These are phyloP conservation scores for Trissolcus basalis DNA, from an alignment of 1,140 invertebrate genomes.

Conservation along the genomic window DNA sequence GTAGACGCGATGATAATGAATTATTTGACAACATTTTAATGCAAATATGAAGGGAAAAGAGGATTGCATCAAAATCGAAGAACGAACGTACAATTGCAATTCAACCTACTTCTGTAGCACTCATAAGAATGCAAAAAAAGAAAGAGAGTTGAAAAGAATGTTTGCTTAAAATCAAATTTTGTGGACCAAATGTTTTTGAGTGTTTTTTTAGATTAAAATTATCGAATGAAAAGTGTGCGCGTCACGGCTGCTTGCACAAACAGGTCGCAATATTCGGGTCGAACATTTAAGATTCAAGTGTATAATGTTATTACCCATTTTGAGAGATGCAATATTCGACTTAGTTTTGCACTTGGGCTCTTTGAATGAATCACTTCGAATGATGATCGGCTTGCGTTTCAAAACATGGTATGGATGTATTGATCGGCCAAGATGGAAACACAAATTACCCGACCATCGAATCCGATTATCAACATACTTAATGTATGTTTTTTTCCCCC, in stretches of 20 bases:
- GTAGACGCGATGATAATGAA: too few species aligned
- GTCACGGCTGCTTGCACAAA: conserved; percentile 16
- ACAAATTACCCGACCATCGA: too few species aligned
- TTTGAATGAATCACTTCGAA: conserved; percentile 8
- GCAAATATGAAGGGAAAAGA: neutral
- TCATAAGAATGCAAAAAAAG: neutral
- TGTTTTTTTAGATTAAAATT: conserved; percentile 6
- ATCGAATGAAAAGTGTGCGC: neutral
- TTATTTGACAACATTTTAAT: conserved; percentile 3
- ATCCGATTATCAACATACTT: too few species aligned
- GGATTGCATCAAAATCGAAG: neutral
- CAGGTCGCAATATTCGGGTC: conserved; percentile 17
- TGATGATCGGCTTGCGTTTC: conserved; percentile 3
- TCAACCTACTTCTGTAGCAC: neutral
- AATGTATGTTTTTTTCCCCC: too few species aligned
- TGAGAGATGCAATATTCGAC: conserved; percentile 5
- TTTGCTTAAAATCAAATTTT: neutral
- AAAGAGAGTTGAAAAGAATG: neutral
- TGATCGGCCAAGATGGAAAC: too few species aligned
- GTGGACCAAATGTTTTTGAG: neutral
- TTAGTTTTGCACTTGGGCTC: conserved; percentile 16
- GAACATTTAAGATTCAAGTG: conserved; percentile 6
- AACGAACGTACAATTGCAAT: neutral
- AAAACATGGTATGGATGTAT: neutral
- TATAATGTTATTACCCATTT: conserved; percentile 26